Evolutionary conservation across 2,797 vertebrate species (phyloP).

Genomic region (Urophycis tenuis): DNA sequence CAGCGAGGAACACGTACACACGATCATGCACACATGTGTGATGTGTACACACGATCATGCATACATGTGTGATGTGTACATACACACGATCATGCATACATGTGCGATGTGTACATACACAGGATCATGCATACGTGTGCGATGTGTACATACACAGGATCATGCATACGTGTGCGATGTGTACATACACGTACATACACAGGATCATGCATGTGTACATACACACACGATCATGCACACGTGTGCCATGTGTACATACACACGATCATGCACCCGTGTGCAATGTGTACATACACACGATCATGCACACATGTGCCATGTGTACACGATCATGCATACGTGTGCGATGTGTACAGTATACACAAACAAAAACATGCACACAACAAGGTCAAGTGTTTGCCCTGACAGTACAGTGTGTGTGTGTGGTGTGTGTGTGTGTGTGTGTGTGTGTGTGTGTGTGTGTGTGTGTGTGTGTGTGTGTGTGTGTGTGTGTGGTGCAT

Average conservation of each 20-base stretch:
- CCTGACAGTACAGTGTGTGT: conserved; percentile 37
- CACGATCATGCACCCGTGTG: no score
- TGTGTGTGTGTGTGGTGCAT: no score
- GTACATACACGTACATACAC: no score
- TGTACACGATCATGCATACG: not conserved
- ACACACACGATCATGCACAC: not conserved
- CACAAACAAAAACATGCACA: conserved; percentile 16
- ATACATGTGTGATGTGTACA: no score
- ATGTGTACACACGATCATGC: not conserved
- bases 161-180: not conserved
- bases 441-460: no score
- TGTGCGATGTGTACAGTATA: not conserved
- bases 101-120: not conserved
- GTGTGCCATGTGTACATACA: not conserved
- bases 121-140: not conserved
- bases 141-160: not conserved
- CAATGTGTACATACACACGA: not conserved
- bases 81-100: not conserved
- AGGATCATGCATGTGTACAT: not conserved
- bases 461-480: conserved; percentile 13
- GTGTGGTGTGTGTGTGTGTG: not conserved
- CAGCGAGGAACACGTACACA: not conserved
- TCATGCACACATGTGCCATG: not conserved
- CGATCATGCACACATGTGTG: not conserved
- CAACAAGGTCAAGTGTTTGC: conserved; percentile 25